phyloP scores from a whole-genome alignment of 2,797 vertebrate species.

The Otus scops region DNA sequence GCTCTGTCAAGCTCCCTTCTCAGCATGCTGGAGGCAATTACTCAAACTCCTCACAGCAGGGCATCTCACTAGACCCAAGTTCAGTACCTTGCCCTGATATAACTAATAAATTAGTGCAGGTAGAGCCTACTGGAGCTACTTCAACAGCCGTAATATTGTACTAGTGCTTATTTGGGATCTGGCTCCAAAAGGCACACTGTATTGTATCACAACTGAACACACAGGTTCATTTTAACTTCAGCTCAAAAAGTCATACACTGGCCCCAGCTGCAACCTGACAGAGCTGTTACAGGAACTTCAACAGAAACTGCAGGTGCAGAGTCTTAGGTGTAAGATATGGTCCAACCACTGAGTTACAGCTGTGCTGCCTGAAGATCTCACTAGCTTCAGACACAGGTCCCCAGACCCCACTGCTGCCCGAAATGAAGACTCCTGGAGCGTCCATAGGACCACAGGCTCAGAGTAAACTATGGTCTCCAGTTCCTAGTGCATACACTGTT shows the following conservation, averaged over 20 bases:
- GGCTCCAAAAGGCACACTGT: neutral
- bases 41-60: neutral
- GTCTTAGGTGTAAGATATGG: accelerated
- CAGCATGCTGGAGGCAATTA: neutral
- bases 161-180: neutral
- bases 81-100: neutral
- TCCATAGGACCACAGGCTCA: neutral
- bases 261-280: neutral
- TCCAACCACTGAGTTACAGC: accelerated
- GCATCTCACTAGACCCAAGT: neutral
- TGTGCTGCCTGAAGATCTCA: neutral
- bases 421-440: neutral
- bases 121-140: neutral
- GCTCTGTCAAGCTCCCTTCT: no score
- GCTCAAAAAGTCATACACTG: neutral
- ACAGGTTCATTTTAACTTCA: neutral
- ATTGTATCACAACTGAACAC: neutral
- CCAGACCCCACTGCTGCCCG: no score
- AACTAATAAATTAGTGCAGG: neutral
- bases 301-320: neutral
- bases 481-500: neutral
- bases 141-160: no score
- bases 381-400: no score
- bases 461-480: accelerated
- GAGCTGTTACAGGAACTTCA: neutral